These are phyloP conservation scores for Mirza zaza DNA, from an alignment of 2,113 vertebrate species.

Conservation along the genomic window DNA sequence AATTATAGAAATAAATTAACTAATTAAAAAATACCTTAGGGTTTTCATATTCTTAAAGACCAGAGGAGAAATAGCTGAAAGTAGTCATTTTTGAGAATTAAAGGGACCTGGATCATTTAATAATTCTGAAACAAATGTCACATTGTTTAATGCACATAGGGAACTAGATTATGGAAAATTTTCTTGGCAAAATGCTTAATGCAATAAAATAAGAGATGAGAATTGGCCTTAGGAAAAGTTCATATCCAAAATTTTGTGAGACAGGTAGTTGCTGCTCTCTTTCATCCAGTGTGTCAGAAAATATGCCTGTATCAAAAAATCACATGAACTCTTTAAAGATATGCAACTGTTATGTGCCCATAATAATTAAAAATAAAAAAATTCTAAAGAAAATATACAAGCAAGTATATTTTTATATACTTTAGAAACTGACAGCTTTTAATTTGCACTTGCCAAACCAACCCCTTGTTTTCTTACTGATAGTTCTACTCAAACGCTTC, in stretches of 20 bases:
- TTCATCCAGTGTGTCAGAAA: neutral
- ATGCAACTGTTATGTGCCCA: no score
- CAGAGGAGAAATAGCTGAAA: neutral
- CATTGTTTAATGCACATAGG: neutral
- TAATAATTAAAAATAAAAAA: no score
- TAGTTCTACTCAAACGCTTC: neutral
- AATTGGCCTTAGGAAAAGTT: neutral
- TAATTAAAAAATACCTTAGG: neutral
- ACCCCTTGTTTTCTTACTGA: neutral
- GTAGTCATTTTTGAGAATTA: neutral
- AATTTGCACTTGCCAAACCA: neutral
- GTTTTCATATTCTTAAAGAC: neutral
- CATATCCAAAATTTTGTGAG: neutral
- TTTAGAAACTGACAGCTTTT: neutral
- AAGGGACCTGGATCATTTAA: neutral
- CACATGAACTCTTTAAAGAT: no score
- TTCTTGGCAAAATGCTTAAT: neutral
- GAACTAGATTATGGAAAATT: neutral
- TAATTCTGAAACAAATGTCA: slow-evolving; percentile 29
- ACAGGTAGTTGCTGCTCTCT: neutral
- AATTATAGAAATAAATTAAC: neutral
- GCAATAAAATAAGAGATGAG: neutral
- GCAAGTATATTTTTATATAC: neutral
- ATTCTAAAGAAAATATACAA: neutral
- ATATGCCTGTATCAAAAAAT: neutral